Conservation (phyloP, 1,140 invertebrate species). For the Physella acuta region DNA sequence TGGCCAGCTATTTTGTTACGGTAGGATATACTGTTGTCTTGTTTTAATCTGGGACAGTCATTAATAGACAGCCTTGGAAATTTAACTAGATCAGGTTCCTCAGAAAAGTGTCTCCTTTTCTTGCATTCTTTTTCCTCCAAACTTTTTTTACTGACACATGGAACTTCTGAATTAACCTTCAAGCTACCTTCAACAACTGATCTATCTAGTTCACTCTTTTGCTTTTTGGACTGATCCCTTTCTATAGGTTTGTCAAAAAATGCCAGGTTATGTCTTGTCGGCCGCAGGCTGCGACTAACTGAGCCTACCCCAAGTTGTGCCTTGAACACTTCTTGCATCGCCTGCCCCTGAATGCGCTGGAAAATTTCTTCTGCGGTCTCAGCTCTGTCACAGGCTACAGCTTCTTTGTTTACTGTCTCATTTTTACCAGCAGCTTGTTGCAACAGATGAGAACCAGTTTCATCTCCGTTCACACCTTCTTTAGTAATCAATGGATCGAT, state of each 20-base stretch:
- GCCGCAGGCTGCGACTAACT: constrained; percentile 19
- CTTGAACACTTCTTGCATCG: constrained; percentile 17
- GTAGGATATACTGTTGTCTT: constrained; percentile 19
- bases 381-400: constrained; percentile 1
- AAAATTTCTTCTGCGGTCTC: constrained; percentile 26
- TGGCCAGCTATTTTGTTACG: constrained; percentile 20
- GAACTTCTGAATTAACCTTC: neutral
- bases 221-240: neutral
- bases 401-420: neutral
- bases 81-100: neutral
- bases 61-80: constrained; percentile 4
- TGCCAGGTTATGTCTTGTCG: neutral
- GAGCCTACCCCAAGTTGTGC: constrained; percentile 18
- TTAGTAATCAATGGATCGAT: too few species aligned
- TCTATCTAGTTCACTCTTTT: neutral
- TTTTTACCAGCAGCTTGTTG: too few species aligned
- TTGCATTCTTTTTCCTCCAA: neutral
- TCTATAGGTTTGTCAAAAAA: too few species aligned
- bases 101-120: constrained; percentile 5
- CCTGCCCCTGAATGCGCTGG: constrained; percentile 19
- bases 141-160: neutral
- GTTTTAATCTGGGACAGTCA: constrained; percentile 15
- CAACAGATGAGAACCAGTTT: too few species aligned
- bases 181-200: neutral
- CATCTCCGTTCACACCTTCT: too few species aligned